Percentiles rank a stretch among this genome's conserved stretches.
Evolutionary conservation across 2,113 vertebrate species (phyloP).

Genomic region (Trematocara nigrifrons): DNA sequence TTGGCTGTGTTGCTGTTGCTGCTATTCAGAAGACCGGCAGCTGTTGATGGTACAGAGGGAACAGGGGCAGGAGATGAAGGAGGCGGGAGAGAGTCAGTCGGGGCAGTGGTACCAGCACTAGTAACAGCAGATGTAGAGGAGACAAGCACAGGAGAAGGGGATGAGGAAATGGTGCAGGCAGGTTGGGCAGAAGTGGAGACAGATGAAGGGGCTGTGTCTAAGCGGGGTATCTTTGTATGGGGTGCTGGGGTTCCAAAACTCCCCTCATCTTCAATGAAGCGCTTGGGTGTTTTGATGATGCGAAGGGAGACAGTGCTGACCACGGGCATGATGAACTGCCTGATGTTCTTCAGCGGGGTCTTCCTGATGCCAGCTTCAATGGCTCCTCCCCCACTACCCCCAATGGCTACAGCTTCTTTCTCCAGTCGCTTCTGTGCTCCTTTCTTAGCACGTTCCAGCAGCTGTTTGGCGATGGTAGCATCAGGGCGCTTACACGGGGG

Average conservation of each 20-base stretch:
- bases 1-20: constrained; percentile 74
- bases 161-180: constrained; percentile 34
- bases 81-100: constrained; percentile 52
- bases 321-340: constrained; percentile 98
- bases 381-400: constrained; percentile 18
- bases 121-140: constrained; percentile 31
- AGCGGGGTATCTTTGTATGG: constrained; percentile 86
- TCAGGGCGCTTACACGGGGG: constrained; percentile 94
- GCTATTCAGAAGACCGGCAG: constrained; percentile 60
- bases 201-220: constrained; percentile 75
- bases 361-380: constrained; percentile 81
- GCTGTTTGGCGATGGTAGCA: constrained; percentile 91
- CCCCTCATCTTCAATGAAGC: constrained; percentile 96
- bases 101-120: constrained; percentile 27
- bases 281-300: constrained; percentile 96
- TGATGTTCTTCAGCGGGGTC: constrained; percentile 94
- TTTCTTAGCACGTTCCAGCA: constrained; percentile 93
- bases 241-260: constrained; percentile 77
- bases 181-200: constrained; percentile 47
- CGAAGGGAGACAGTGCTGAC: constrained; percentile 94
- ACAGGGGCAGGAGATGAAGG: constrained; percentile 58
- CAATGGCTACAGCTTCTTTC: constrained; percentile 77
- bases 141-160: constrained; percentile 33
- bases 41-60: constrained; percentile 15
- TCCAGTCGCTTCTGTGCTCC: constrained; percentile 86